A percentile compares a stretch with the other conserved stretches of the same genome.
Evolutionary conservation across 2,888 invertebrate genomes (phyloP).

Genomic region (Lapara coniferarum): DNA sequence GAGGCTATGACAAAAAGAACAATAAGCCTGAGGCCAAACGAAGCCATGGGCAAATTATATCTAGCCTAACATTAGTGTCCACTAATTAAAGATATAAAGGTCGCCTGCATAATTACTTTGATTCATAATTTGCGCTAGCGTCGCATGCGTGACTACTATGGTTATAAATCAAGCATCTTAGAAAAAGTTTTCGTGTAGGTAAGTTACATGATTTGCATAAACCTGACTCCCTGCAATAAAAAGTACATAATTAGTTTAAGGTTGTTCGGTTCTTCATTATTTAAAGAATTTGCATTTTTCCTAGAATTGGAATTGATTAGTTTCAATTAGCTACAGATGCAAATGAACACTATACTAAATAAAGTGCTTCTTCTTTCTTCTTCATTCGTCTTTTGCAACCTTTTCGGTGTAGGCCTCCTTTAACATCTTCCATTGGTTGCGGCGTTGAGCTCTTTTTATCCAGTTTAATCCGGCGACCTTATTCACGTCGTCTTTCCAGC

Average conservation of each 20-base stretch:
- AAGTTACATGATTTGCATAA: neutral
- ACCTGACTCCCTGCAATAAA: neutral
- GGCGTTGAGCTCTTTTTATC: no score
- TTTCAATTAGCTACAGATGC: no score
- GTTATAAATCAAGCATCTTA: neutral
- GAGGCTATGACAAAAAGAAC: neutral
- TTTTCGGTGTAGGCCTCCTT: no score
- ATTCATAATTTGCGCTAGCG: neutral
- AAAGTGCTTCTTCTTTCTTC: no score
- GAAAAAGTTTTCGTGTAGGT: neutral
- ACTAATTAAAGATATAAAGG: neutral
- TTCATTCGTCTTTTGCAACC: no score
- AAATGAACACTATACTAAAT: no score
- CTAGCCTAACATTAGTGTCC: neutral
- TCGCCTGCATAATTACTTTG: constrained; percentile 4
- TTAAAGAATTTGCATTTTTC: neutral
- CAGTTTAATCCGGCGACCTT: no score
- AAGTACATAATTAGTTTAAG: neutral
- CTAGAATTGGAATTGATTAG: neutral
- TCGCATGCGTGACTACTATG: neutral
- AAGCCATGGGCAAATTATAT: neutral
- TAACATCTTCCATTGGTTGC: no score
- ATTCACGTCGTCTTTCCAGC: no score
- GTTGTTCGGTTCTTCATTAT: neutral
- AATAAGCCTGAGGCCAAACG: neutral